Base-by-base conservation (phyloP, 35 echinoderm and acorn worm genomes). In the Holothuria glaberrima region DNA sequence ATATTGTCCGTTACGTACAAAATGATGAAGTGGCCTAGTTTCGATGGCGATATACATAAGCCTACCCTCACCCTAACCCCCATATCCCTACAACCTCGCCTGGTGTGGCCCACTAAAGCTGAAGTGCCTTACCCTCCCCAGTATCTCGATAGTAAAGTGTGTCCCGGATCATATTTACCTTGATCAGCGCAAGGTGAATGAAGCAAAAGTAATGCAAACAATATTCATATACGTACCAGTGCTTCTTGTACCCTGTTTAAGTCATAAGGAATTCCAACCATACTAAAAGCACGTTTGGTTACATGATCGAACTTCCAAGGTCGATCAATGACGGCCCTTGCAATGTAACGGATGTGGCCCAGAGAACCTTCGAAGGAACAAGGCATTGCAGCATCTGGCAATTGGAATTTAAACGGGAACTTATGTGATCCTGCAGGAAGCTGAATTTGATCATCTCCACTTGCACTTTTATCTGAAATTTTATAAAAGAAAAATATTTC, bases 261-360 rank as follows among this genome's bases (percentile, higher is more conserved):
- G 46, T 95, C 93, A 48, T 90, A 88, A 22, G 96, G 82, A 27
- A 94, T 75, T 58, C 96, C 96, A 28, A 80, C 61, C 16, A 98
- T 88, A 26, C 93, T 94, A 57, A 98, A 98, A 9, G 90, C 91
- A 38, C 93, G 29, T 84, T 98, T 98, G 16, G 96, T 92, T 17
- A 92, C 90, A 38, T 98, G 96, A 67, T 98, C 90, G 27, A 94
- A 98, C 66, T 94, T 98, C 96, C 96, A 98, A 14, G 96, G 96
- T 30, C 96, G 68, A 24, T 92, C 93, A 20, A 94, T 98, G 30
- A 98, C 93, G 2, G 96, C 96, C 14, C 93, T 64, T 12, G 90
- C 73, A 4, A 91, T 85, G 82, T 90, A 98, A 17, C 96, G 68
- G 6, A 92, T 88, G 61, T 94, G 89, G 0, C 96, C 96, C 38